These are phyloP conservation scores for Progne subis DNA, from an alignment of 2,113 vertebrate species.

Conservation along the genomic window DNA sequence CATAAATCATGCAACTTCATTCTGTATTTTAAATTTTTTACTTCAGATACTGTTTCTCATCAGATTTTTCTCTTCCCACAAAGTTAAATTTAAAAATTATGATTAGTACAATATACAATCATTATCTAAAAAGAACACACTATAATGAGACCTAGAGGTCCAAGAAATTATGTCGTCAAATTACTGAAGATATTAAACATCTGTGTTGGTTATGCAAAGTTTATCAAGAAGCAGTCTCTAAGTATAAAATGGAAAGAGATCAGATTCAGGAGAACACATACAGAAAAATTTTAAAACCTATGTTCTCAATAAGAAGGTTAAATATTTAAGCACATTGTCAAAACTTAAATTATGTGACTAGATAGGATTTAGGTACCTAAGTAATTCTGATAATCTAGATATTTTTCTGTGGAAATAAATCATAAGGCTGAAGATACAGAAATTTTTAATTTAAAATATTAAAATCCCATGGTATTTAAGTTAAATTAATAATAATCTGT, in stretches of 20 bases:
- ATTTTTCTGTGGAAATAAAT: neutral
- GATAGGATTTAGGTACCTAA: neutral
- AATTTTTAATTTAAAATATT: neutral
- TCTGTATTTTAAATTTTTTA: neutral
- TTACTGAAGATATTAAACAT: slow-evolving; percentile 19
- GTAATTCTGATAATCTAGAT: neutral
- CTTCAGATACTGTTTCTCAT: neutral
- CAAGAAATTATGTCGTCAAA: neutral
- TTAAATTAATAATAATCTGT: neutral
- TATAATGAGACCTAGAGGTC: neutral
- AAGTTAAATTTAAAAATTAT: neutral
- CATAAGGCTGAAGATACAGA: neutral
- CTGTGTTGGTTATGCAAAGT: slow-evolving; percentile 14
- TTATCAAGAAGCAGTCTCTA: neutral
- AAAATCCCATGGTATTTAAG: neutral
- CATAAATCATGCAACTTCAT: neutral
- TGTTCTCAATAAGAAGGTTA: neutral
- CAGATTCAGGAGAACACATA: neutral
- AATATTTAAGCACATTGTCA: neutral
- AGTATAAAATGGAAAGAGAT: neutral
- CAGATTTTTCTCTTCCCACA: neutral
- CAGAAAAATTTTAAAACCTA: neutral
- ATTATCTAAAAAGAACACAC: neutral
- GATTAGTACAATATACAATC: neutral
- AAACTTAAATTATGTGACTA: neutral